Percentiles rank a stretch among this genome's conserved stretches.
Conservation (phyloP, 1,140 invertebrate genomes). For the Drosophila saltans region DNA sequence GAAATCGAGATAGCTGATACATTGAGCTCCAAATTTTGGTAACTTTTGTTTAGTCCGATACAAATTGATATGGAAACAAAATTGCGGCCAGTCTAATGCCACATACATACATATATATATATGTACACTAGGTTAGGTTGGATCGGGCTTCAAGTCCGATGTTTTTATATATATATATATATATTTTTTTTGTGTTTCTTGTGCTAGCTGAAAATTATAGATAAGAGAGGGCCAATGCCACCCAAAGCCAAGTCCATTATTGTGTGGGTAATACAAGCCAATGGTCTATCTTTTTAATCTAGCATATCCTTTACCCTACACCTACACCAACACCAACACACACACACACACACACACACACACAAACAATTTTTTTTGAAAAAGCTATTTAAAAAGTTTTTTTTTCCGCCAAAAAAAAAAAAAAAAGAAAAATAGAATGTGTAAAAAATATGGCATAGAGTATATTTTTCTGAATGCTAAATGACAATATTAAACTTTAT, state of each 20-base stretch:
- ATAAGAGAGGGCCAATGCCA: neutral
- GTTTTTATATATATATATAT: neutral
- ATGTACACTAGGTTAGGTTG: slow-evolving; percentile 6
- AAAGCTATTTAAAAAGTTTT: slow-evolving; percentile 35
- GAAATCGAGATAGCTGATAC: too few relatives aligned
- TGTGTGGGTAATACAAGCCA: neutral
- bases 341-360: neutral
- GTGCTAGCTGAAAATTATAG: neutral
- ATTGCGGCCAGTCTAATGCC: slow-evolving; percentile 8
- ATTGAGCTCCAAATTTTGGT: neutral
- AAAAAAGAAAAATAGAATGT: slow-evolving; percentile 21
- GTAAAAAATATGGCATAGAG: slow-evolving; percentile 43
- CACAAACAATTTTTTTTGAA: slow-evolving; percentile 7
- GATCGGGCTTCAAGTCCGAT: slow-evolving; percentile 9
- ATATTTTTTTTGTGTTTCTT: slow-evolving; percentile 28
- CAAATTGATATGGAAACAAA: slow-evolving; percentile 43
- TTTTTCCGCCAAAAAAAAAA: slow-evolving; percentile 48
- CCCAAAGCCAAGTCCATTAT: slow-evolving; percentile 3
- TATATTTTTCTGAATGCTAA: slow-evolving; percentile 79
- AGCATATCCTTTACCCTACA: slow-evolving; percentile 3
- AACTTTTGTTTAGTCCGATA: slow-evolving; percentile 51
- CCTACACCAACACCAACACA: neutral
- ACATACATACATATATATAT: slow-evolving; percentile 9
- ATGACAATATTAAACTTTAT: slow-evolving; percentile 72
- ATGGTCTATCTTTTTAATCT: neutral